A percentile compares a stretch with the other conserved stretches of the same genome.
These are phyloP conservation scores for Pangasianodon gigas DNA, from an alignment of 2,113 vertebrate genomes.

Conservation along the genomic window DNA sequence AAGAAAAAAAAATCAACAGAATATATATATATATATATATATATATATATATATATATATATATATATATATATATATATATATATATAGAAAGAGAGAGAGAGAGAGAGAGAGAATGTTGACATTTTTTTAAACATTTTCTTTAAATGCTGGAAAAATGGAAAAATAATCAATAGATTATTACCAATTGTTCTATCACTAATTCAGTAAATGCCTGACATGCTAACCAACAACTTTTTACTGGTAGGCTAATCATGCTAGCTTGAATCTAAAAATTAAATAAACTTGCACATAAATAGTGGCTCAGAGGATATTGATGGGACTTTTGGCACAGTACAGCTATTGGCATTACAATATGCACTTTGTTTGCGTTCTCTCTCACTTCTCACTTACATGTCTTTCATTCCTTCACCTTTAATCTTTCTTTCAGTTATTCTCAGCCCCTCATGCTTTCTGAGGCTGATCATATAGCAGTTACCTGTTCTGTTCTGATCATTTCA, in stretches of 20 bases:
- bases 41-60: too few relatives aligned
- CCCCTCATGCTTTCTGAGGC: not conserved
- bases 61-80: too few relatives aligned
- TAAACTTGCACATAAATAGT: not conserved
- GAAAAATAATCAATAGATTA: too few relatives aligned
- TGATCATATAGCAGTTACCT: not conserved
- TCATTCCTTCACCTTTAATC: not conserved
- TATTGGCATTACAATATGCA: slow-evolving; percentile 18
- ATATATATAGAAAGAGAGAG: too few relatives aligned
- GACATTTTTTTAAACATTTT: too few relatives aligned
- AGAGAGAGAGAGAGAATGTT: too few relatives aligned
- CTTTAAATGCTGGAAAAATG: too few relatives aligned
- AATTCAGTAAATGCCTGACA: not conserved
- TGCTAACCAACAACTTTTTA: not conserved
- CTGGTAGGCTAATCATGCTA: not conserved
- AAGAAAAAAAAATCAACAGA: not conserved
- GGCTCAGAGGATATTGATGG: not conserved
- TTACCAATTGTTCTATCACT: too few relatives aligned
- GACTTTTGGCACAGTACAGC: not conserved
- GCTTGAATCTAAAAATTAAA: not conserved
- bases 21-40: too few relatives aligned
- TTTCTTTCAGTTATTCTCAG: not conserved
- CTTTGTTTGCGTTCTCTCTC: not conserved
- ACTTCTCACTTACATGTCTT: not conserved
- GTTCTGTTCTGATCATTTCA: not conserved